Evolutionary conservation across 2,113 vertebrate species (phyloP).

Genomic region (Xenopus tropicalis): UCB_Xtro_10.0 CM004447.2:45016001-45016500

Average conservation of each 20-base stretch:
- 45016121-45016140: neutral
- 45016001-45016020: too few relatives aligned
- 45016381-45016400: constrained; percentile 21
- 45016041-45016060: constrained; percentile 36
- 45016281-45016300: constrained; percentile 32
- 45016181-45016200: constrained; percentile 45
- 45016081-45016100: constrained; percentile 39
- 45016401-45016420: neutral
- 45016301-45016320: constrained; percentile 35
- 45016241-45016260: constrained; percentile 39
- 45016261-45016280: constrained; percentile 42
- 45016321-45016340: constrained; percentile 35
- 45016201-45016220: constrained; percentile 14
- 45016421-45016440: constrained; percentile 20
- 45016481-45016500: too few relatives aligned
- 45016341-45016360: neutral
- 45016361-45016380: neutral
- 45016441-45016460: constrained; percentile 2
- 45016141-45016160: constrained; percentile 28
- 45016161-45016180: constrained; percentile 42
- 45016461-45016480: too few relatives aligned
- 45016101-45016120: constrained; percentile 1
- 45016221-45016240: constrained; percentile 51
- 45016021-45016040: constrained; percentile 12
- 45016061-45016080: constrained; percentile 43